A percentile compares a stretch with the other conserved stretches of the same genome.
Conservation (phyloP, 2,888 invertebrate species). For the Steromphala cineraria region DNA sequence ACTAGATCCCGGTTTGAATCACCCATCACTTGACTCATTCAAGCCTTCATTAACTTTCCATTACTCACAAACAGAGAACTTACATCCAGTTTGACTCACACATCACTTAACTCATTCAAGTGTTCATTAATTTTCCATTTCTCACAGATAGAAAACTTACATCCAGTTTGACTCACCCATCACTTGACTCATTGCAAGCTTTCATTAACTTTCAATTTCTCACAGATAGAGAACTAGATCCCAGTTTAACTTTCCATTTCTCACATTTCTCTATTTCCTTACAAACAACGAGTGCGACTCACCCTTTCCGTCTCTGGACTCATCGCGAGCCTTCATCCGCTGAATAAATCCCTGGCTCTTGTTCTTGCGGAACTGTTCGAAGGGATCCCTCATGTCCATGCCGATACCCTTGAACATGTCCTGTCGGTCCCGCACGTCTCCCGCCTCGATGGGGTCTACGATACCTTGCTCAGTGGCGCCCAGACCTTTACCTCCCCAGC, state of each 20-base stretch:
- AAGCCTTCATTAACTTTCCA: no score
- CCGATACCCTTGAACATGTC: conserved; percentile 98
- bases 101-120: no score
- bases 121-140: no score
- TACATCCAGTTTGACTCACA: no score
- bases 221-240: not conserved
- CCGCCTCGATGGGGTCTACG: conserved; percentile 93
- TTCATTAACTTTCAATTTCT: not conserved
- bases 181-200: not conserved
- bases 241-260: not conserved
- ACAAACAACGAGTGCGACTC: not conserved
- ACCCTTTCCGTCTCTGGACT: conserved; percentile 40
- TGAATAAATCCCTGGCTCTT: conserved; percentile 73
- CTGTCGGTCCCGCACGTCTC: conserved; percentile 88
- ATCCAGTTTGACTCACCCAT: no score
- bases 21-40: no score
- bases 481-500: conserved; percentile 96
- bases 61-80: no score
- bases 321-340: conserved; percentile 71
- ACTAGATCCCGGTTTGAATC: no score
- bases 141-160: no score
- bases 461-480: conserved; percentile 97
- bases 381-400: conserved; percentile 90
- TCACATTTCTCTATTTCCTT: not conserved
- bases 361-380: conserved; percentile 94